Base-by-base conservation (phyloP, 2,113 vertebrate species). In the Xiphorhynchus elegans region DNA sequence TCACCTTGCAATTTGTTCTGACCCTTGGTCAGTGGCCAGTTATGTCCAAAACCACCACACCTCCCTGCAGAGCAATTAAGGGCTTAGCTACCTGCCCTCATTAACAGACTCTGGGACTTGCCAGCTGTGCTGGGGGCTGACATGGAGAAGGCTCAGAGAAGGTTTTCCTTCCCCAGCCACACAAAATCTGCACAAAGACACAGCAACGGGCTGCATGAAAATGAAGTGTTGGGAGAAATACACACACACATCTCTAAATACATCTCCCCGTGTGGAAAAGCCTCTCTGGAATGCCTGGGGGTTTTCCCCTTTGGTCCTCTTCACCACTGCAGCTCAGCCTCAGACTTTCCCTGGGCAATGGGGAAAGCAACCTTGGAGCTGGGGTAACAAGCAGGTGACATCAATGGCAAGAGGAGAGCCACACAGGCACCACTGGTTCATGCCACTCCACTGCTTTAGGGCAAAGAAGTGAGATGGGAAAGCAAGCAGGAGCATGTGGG, bases 371-470 rank as follows among this genome's bases (percentile, higher is more conserved):
- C 5, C 37, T 6, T 58, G 66, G 67, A 35, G 44, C 47, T 42
- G 40, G 4, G 39, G 60, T 37, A 29, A 49, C 53, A 40, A 91
- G 42, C 37, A 74, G 33, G 64, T 74, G 92, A 62, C 68, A 31
- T 37, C 50, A 21, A 0, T 29, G 40, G n/a, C 46, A 39, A 55
- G 80, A 44, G 44, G 5, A 55, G 21, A 63, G 35, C 18, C n/a
- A 52, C 60, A 9, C 0, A 2, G 39, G 25, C 42, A 40, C 46
- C 1, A 0, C 35, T 4, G 4, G 16, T 8, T n/a, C 24, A 5
- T 29, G 26, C 28, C 8, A 2, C 28, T 28, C 42, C 56, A 10
- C 37, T 58, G 1, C 17, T 15, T 42, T 1, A 25, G 49, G 37
- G 31, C n/a, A 18, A 52, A 33, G 84, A 23, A 73, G 23, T 0